phyloP scores from a whole-genome alignment of 1,140 invertebrate genomes.

The Sitodiplosis mosellana region DNA sequence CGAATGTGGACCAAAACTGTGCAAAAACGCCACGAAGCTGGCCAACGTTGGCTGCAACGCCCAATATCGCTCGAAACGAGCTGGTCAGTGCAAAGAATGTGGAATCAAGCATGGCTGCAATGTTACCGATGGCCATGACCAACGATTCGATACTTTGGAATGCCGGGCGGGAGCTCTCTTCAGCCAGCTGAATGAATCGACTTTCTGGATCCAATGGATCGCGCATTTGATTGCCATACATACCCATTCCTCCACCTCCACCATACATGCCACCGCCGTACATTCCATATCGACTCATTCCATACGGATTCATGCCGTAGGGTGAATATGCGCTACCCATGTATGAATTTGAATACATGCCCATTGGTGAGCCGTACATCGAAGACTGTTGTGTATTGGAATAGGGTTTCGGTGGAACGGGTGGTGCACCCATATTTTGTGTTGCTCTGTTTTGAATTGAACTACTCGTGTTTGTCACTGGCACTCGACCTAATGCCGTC shows the following conservation, averaged over 20 bases:
- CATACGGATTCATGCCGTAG: constrained; percentile 13
- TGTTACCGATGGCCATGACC: constrained; percentile 75
- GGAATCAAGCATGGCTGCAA: constrained; percentile 92
- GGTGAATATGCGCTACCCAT: constrained; percentile 18
- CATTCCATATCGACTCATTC: constrained; percentile 14
- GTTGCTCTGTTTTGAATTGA: too few relatives aligned
- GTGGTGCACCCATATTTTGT: constrained; percentile 1
- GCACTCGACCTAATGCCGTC: constrained; percentile 1
- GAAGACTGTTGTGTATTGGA: constrained; percentile 3
- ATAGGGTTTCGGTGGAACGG: constrained; percentile 8
- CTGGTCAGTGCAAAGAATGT: constrained; percentile 88
- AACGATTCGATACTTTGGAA: constrained; percentile 90
- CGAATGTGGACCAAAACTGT: constrained; percentile 68
- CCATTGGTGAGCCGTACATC: constrained; percentile 18
- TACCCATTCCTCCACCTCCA: constrained; percentile 21
- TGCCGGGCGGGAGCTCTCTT: constrained; percentile 75
- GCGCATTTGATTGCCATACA: constrained; percentile 37
- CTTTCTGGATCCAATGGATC: constrained; percentile 20
- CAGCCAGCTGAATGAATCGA: constrained; percentile 68
- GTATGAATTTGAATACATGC: constrained; percentile 9
- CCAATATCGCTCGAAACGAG: constrained; percentile 85
- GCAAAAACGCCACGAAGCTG: constrained; percentile 61
- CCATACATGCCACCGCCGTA: constrained; percentile 20
- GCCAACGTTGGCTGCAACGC: constrained; percentile 87
- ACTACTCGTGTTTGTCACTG: too few relatives aligned